phyloP scores from a whole-genome alignment of 2,888 invertebrate genomes.

The Philopedon plagiatum region DNA sequence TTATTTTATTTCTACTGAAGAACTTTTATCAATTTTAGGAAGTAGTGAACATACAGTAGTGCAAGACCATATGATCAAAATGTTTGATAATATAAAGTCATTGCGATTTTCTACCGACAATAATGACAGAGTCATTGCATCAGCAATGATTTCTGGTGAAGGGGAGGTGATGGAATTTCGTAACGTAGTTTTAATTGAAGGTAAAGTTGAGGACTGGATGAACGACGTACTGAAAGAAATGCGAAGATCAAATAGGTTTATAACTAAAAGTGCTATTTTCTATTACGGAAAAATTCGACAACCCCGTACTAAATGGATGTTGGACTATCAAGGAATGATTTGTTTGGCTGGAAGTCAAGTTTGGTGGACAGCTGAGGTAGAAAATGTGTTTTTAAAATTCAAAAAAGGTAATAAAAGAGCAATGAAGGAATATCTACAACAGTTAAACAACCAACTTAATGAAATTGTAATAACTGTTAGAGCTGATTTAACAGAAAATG shows the following conservation, averaged over 20 bases:
- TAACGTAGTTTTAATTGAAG: conserved; percentile 79
- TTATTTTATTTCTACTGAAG: conserved; percentile 95
- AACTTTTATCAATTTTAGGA: conserved; percentile 89
- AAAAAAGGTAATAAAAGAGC: conserved; percentile 84
- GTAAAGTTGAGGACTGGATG: conserved; percentile 95
- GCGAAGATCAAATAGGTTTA: conserved; percentile 85
- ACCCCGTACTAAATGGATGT: conserved; percentile 87
- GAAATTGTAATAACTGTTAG: conserved; percentile 85
- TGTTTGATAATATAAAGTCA: conserved; percentile 92
- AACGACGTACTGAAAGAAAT: conserved; percentile 87
- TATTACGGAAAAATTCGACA: conserved; percentile 84
- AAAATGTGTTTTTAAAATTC: conserved; percentile 86
- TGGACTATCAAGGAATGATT: conserved; percentile 84
- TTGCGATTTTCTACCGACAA: conserved; percentile 79
- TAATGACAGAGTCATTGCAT: conserved; percentile 78
- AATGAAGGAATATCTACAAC: conserved; percentile 90
- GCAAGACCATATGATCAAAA: conserved; percentile 95
- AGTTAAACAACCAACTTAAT: conserved; percentile 86
- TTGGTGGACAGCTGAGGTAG: conserved; percentile 97
- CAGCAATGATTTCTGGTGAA: conserved; percentile 90
- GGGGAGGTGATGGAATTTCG: conserved; percentile 90
- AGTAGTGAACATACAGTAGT: conserved; percentile 87
- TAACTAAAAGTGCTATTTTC: conserved; percentile 90
- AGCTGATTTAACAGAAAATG: conserved; percentile 82
- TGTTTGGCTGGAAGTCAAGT: conserved; percentile 84